These are phyloP conservation scores for Penaeus chinensis DNA, from an alignment of 1,140 invertebrate genomes.

Conservation along the genomic window DNA sequence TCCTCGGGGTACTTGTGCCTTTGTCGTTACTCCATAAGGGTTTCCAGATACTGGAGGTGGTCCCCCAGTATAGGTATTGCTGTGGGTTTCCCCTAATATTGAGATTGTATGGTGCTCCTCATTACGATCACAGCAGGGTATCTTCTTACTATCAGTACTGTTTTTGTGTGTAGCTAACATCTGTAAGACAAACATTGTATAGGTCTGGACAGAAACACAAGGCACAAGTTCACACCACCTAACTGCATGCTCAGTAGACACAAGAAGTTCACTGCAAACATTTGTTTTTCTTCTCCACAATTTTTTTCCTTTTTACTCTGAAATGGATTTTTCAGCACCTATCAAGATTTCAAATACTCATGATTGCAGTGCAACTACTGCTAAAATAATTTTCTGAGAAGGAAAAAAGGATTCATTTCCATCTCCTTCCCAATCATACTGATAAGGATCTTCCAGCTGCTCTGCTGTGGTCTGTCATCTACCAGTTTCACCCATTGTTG, in stretches of 20 bases:
- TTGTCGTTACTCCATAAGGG: constrained; percentile 55
- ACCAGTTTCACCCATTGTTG: no score
- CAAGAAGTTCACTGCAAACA: constrained; percentile 52
- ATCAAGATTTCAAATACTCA: not conserved
- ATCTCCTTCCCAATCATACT: no score
- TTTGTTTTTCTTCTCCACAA: constrained; percentile 22
- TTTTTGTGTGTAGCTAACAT: constrained; percentile 38
- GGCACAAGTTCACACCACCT: constrained; percentile 59
- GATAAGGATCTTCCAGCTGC: no score
- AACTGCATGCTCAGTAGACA: constrained; percentile 60
- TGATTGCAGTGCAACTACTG: constrained; percentile 50
- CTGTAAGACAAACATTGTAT: constrained; percentile 11
- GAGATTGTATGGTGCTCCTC: constrained; percentile 17
- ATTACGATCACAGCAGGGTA: constrained; percentile 1
- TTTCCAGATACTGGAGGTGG: constrained; percentile 17
- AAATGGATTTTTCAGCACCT: not conserved
- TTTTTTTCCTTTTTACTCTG: constrained; percentile 33
- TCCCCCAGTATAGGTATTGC: constrained; percentile 33
- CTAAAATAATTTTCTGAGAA: constrained; percentile 12
- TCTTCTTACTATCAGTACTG: constrained; percentile 9
- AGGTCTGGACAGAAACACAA: constrained; percentile 41
- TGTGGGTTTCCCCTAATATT: constrained; percentile 20
- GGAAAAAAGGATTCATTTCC: no score
- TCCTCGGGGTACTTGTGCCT: constrained; percentile 61
- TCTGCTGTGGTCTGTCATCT: no score